A percentile compares a stretch with the other conserved stretches of the same genome.
phyloP scores from a whole-genome alignment of 2,797 vertebrate species.

The Enteromius anoplus region DNA sequence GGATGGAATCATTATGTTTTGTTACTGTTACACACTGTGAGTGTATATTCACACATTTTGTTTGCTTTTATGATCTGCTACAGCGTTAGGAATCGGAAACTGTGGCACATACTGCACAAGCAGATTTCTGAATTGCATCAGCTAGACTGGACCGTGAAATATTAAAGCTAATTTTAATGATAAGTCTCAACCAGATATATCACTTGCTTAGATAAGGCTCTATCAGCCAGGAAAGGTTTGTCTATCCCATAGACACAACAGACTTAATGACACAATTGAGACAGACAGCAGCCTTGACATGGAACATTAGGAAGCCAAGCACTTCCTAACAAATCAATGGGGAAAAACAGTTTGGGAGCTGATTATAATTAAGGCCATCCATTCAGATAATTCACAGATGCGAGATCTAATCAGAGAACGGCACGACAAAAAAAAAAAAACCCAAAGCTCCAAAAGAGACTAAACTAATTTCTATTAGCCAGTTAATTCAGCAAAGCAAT shows the following conservation, averaged over 20 bases:
- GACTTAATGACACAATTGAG: slow-evolving; percentile 12
- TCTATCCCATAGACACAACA: slow-evolving; percentile 1
- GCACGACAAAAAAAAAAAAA: slow-evolving; percentile 2
- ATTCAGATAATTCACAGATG: slow-evolving; percentile 24
- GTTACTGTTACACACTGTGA: not conserved
- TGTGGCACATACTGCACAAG: not conserved
- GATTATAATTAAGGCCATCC: slow-evolving; percentile 38
- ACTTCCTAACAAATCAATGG: slow-evolving; percentile 3
- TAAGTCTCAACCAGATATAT: slow-evolving; percentile 6
- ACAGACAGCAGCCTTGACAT: slow-evolving; percentile 22
- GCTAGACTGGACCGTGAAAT: not conserved
- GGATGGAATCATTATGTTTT: not conserved
- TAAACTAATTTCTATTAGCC: slow-evolving; percentile 25
- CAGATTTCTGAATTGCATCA: not conserved
- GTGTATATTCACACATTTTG: not conserved
- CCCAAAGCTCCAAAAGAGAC: slow-evolving; percentile 22
- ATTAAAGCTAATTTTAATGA: not conserved
- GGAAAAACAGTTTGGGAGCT: not conserved
- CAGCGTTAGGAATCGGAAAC: not conserved
- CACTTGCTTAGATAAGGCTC: not conserved
- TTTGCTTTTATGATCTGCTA: not conserved
- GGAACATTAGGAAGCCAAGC: slow-evolving; percentile 25
- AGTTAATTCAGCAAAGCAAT: slow-evolving; percentile 27
- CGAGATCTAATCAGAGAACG: slow-evolving; percentile 22
- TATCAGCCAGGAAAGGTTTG: slow-evolving; percentile 5